phyloP scores from a whole-genome alignment of 2,888 invertebrate genomes.

The Netelia inedita region DNA sequence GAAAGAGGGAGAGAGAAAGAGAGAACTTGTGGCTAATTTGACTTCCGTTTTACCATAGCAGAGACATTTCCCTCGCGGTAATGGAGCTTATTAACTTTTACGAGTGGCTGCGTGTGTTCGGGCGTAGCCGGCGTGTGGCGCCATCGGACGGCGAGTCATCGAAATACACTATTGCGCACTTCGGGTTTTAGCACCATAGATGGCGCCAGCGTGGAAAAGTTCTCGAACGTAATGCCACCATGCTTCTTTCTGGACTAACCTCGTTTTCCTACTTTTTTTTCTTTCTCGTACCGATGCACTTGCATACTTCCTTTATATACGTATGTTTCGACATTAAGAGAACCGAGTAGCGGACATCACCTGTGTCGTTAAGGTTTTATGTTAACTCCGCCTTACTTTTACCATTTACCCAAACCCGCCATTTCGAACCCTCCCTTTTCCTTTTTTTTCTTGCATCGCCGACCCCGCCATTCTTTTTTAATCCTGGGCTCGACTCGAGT shows the following conservation, averaged over 20 bases:
- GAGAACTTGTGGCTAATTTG: conserved; percentile 70
- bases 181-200: not conserved
- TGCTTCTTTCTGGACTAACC: not conserved
- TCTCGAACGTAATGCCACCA: not conserved
- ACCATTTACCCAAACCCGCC: not conserved
- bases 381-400: conserved; percentile 43
- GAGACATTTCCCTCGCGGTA: conserved; percentile 72
- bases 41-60: conserved; percentile 71
- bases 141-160: conserved; percentile 10
- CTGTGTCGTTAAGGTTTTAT: conserved; percentile 45
- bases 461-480: not conserved
- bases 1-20: conserved; percentile 6
- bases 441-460: not conserved
- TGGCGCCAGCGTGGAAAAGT: not conserved
- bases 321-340: not conserved
- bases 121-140: conserved; percentile 1
- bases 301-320: not conserved
- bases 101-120: conserved; percentile 56
- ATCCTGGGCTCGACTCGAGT: too few species aligned
- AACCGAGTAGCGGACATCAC: not conserved
- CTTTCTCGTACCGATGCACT: not conserved
- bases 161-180: not conserved
- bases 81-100: conserved; percentile 76
- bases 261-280: not conserved
- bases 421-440: not conserved